These are phyloP conservation scores for Poecile montanus DNA, from an alignment of 2,797 vertebrate species.

Conservation along the genomic window DNA sequence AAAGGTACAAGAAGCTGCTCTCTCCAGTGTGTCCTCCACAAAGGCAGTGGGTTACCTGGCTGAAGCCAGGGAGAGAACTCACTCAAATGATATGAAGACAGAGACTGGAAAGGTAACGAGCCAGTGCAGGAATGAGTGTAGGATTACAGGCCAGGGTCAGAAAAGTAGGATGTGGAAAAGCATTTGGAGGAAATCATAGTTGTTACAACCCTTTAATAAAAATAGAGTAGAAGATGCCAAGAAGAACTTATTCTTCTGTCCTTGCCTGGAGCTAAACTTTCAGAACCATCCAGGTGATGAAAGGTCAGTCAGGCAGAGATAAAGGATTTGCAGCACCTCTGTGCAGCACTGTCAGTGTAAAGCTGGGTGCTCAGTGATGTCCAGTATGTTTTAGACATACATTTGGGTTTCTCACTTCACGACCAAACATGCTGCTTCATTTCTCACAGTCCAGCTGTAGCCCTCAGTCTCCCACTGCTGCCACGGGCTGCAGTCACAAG, in stretches of 20 bases:
- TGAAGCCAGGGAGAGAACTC: not conserved
- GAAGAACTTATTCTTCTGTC: not conserved
- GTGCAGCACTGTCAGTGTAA: not conserved
- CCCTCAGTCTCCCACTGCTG: not conserved
- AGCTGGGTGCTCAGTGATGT: not conserved
- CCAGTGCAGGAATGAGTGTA: not conserved
- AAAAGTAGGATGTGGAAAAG: not conserved
- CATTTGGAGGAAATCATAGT: not conserved
- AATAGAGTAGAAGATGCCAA: not conserved
- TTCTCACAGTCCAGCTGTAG: not conserved
- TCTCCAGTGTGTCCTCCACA: not conserved
- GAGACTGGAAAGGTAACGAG: not conserved
- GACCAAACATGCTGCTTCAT: not conserved
- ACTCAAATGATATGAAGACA: not conserved
- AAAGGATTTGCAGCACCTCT: not conserved
- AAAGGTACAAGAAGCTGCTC: not conserved
- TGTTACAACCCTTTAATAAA: not conserved
- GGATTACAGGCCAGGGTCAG: not conserved
- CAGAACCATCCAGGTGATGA: not conserved
- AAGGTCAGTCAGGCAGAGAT: not conserved
- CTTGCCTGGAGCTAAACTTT: not conserved
- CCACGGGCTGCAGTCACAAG: accelerated
- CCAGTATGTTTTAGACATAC: not conserved
- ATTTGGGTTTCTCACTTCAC: not conserved
- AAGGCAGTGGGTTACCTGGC: not conserved